Evolutionary conservation across 1,140 invertebrate genomes (phyloP), one percentile per base, ranked within the genome.

Genomic region (Antheraea pernyi): DNA sequence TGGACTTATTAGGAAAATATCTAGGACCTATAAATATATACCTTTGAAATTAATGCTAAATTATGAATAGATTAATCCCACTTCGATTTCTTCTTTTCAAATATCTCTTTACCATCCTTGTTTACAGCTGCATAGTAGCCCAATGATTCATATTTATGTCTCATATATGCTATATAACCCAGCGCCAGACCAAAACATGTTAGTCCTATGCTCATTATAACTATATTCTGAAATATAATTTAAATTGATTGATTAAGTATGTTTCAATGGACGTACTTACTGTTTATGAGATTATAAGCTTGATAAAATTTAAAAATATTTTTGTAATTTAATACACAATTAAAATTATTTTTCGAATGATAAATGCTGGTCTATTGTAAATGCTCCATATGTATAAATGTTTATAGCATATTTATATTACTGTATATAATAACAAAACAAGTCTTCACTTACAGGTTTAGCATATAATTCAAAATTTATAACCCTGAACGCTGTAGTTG

Each of bases 401-500:
- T 30, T 30, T 4, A 30, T 30, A n/a, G n/a, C n/a, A n/a, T 30
- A 30, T 30, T 30, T 30, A 30, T 30, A 30, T 30, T 30, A 30
- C 22, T 30, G 22, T 30, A 13, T 36, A 63, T 1, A 53, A 53
- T 53, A 7, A 42, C 7, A 8, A 42, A 42, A 3, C 39, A 10
- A 64, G 36, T 13, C 13, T 71, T 64, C 46, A 30, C 94, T 95
- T 94, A 97, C 97, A 74, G 96, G 97, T 91, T 95, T 96, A 3
- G 94, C 93, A 85, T 97, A 98, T 11, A 98, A 90, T 92, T 98
- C 97, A 92, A 96, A 97, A 92, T 98, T 98, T 8, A 97, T 86
- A 19, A 94, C 93, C 79, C 95, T 93, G 86, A 98, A 98, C 36
- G 96, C 92, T 73, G 91, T 93, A 19, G 95, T 95, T 46, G 95